Evolutionary conservation across 1,140 invertebrate genomes (phyloP).

Genomic region (Piezodorus guildinii): DNA sequence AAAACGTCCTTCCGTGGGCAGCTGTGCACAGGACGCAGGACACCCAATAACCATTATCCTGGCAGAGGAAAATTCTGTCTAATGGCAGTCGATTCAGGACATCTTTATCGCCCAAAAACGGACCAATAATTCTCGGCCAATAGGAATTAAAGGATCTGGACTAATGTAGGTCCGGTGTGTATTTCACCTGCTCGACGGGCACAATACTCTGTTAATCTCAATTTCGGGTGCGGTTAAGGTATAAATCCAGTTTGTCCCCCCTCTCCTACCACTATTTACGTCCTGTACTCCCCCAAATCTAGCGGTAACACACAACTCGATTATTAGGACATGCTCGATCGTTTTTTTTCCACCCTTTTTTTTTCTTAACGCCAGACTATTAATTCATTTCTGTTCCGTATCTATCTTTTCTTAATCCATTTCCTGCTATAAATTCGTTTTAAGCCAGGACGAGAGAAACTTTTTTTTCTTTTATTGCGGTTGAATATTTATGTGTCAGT

Average conservation of each 20-base stretch:
- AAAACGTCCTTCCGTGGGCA: too few species aligned
- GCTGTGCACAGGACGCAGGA: too few species aligned
- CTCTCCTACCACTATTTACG: neutral
- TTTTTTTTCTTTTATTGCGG: neutral
- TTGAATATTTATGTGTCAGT: neutral
- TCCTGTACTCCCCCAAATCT: neutral
- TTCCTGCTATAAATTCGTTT: neutral
- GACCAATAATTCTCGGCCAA: neutral
- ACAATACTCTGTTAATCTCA: conserved; percentile 6
- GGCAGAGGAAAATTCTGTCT: too few species aligned
- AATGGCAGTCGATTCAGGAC: neutral
- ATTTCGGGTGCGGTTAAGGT: neutral
- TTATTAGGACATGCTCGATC: neutral
- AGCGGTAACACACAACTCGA: neutral
- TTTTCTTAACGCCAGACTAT: neutral
- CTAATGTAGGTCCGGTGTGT: neutral
- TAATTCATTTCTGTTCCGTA: neutral
- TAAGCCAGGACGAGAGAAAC: neutral
- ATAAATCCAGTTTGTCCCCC: conserved; percentile 5
- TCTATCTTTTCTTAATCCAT: neutral
- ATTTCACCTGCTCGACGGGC: neutral
- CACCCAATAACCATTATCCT: too few species aligned
- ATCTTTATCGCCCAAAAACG: conserved; percentile 2
- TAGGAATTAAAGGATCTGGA: conserved; percentile 4
- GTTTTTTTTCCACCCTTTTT: neutral